A percentile compares a stretch with the other conserved stretches of the same genome.
These are phyloP conservation scores for Prinia subflava DNA, from an alignment of 2,113 vertebrate genomes.

Conservation along the genomic window DNA sequence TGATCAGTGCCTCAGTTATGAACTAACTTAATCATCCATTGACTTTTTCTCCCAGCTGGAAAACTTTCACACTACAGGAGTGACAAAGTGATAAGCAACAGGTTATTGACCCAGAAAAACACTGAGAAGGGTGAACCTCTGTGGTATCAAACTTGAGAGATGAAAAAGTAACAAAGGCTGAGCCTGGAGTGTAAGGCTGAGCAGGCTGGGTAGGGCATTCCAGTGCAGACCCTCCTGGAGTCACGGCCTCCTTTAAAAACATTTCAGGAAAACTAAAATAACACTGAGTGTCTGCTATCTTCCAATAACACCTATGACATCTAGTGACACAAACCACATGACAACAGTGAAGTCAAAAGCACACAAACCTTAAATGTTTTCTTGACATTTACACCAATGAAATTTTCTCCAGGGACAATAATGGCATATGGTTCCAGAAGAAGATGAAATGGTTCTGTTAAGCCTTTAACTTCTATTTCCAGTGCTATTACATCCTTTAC, in stretches of 20 bases:
- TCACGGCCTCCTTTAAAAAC: neutral
- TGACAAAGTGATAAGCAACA: neutral
- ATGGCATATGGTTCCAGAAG: conserved; percentile 87
- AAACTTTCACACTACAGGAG: neutral
- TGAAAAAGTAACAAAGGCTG: neutral
- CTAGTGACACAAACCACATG: neutral
- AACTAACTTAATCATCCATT: neutral
- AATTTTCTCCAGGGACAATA: conserved; percentile 83
- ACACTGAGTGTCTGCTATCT: neutral
- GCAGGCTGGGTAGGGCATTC: neutral
- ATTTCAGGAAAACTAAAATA: neutral
- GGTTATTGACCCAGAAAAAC: neutral
- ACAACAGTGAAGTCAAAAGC: neutral
- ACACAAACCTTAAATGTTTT: conserved; percentile 83
- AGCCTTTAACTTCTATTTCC: conserved; percentile 89
- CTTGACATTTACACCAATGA: conserved; percentile 72
- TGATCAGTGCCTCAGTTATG: neutral
- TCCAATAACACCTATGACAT: neutral
- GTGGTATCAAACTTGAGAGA: neutral
- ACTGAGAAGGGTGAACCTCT: neutral
- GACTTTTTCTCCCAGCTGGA: neutral
- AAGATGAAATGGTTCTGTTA: conserved; percentile 78
- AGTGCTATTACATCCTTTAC: conserved; percentile 74
- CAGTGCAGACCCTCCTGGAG: neutral
- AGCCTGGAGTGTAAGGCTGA: neutral